Conservation (phyloP, 2,888 invertebrate species). For the Nesidiocoris tenuis region DNA sequence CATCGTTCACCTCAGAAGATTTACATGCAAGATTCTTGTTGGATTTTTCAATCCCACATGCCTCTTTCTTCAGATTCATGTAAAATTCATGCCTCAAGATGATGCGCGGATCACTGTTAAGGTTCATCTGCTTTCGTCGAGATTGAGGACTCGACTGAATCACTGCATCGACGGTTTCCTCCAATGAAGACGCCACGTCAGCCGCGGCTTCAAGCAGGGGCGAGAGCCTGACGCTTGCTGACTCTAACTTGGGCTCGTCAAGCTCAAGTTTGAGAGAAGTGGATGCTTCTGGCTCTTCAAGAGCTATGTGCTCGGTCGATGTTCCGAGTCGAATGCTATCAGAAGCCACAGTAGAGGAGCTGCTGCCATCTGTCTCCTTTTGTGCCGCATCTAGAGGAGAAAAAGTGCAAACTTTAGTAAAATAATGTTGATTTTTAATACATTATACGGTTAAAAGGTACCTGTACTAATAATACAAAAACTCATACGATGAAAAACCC, state of each 20-base stretch:
- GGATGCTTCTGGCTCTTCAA: background rate
- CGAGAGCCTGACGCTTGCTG: conserved; percentile 47
- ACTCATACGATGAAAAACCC: no score
- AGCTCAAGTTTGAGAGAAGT: conserved; percentile 40
- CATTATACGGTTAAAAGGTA: no score
- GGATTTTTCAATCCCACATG: background rate
- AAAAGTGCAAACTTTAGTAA: no score
- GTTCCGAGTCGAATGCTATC: no score
- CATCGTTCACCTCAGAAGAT: background rate
- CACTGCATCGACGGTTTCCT: conserved; percentile 68
- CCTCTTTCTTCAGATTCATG: conserved; percentile 1
- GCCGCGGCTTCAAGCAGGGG: conserved; percentile 66
- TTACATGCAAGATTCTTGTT: background rate
- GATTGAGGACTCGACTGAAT: conserved; percentile 61
- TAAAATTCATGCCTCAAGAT: conserved; percentile 48
- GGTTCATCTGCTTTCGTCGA: conserved; percentile 47
- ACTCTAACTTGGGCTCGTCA: conserved; percentile 44
- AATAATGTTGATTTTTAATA: no score
- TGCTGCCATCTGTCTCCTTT: background rate
- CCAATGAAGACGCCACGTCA: conserved; percentile 65
- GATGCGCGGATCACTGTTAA: conserved; percentile 47
- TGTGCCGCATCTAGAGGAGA: background rate
- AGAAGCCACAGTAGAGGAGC: background rate
- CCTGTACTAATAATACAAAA: no score
- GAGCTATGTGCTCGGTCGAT: no score